Percentiles rank a stretch among this genome's conserved stretches.
These are phyloP conservation scores for Hetaerina titia DNA, from an alignment of 2,888 invertebrate species.

Conservation along the genomic window DNA sequence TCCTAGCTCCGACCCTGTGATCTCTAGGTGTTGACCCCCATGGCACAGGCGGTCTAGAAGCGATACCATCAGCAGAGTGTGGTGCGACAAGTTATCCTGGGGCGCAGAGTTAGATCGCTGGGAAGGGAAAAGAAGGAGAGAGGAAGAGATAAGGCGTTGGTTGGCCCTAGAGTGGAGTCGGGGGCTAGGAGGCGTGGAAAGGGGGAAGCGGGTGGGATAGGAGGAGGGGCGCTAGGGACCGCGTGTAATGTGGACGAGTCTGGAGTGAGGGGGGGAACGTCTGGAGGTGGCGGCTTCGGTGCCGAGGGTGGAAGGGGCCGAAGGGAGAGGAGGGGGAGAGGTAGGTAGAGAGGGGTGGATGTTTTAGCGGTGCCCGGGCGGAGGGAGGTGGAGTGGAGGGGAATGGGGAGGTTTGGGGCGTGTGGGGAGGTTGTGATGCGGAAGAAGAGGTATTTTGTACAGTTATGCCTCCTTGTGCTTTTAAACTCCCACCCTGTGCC, in stretches of 20 bases:
- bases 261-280: background rate
- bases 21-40: too few species aligned
- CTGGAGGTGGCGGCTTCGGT: background rate
- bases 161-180: background rate
- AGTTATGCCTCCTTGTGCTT: conserved; percentile 32
- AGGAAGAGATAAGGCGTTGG: too few species aligned
- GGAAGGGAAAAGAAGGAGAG: too few species aligned
- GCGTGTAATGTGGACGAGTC: background rate
- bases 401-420: too few species aligned
- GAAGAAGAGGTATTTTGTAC: conserved; percentile 48
- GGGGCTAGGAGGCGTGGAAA: background rate
- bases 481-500: background rate
- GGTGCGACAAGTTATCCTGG: too few species aligned
- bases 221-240: background rate
- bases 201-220: background rate
- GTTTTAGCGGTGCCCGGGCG: conserved; percentile 16
- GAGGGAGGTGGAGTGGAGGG: background rate
- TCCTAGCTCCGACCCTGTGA: too few species aligned
- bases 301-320: background rate
- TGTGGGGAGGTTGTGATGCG: background rate
- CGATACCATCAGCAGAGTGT: too few species aligned
- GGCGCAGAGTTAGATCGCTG: too few species aligned
- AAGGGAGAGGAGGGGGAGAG: background rate
- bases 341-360: background rate
- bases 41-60: too few species aligned